Evolutionary conservation across 2,888 invertebrate species (phyloP), one percentile per base, ranked within the genome.

Genomic region (Volucella zonaria): DNA sequence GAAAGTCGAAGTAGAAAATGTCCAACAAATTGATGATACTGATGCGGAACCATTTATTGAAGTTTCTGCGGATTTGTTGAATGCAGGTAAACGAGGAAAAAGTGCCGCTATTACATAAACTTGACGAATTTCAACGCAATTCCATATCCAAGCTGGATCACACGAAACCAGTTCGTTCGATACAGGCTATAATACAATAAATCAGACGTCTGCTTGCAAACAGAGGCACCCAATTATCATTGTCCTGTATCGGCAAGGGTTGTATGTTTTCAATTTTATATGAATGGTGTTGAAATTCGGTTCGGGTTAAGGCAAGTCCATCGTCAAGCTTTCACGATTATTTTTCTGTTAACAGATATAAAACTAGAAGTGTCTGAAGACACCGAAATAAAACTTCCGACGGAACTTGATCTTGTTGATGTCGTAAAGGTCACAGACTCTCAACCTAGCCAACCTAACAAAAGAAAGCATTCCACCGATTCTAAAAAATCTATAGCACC

Each of bases 331-430:
- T 31, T 31, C 6, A 31, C 6, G 31, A 47, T 40, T 66, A 31
- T 31, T 38, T 59, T 18, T 49, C 9, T 23, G 38, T 14, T 15
- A 52, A 68, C 40, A 85, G 85, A 85, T 15, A 77, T 85, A 9
- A 85, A 85, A 52, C 52, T 73, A 8, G 85, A 85, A 68, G 76
- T 85, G 3, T 67, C 68, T 9, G 85, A 85, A 45, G 85, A 81
- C 23, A 11, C 43, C 1, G 76, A 80, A 14, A 14, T 68, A 40
- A 14, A n/a, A 14, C 23, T 68, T 6, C 38, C 47, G 15, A 31
- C 9, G 2, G 40, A 40, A 18, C 40, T 15, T 4, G 9, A 0
- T 47, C 14, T 38, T n/a, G 2, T 12, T 49, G 56, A 15, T 0
- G 38, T 11, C n/a, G 58, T 58, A 8, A 42, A 42, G 8, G 47